A percentile compares a stretch with the other conserved stretches of the same genome.
Evolutionary conservation across 2,888 invertebrate genomes (phyloP).

Genomic region (Malthinus seriepunctatus): DNA sequence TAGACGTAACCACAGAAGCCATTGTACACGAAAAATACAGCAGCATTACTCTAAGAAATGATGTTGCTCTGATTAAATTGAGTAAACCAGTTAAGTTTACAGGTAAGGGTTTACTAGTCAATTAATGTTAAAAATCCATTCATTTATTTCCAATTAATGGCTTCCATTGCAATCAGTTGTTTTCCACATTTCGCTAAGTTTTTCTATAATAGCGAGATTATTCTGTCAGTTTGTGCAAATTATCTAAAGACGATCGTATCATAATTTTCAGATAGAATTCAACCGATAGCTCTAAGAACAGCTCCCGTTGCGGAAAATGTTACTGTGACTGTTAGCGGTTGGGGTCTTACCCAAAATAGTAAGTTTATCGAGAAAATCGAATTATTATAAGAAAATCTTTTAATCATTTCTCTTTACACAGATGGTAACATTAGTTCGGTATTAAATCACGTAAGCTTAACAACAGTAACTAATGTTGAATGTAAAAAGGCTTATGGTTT

Average conservation of each 20-base stretch:
- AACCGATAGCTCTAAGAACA: conserved; percentile 31
- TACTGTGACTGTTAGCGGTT: conserved; percentile 36
- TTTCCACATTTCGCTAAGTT: no score
- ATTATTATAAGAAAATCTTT: not conserved
- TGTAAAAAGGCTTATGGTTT: conserved; percentile 39
- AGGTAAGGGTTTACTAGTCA: conserved; percentile 7
- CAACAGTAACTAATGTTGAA: conserved; percentile 38
- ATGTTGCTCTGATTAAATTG: conserved; percentile 34
- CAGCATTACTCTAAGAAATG: conserved; percentile 28
- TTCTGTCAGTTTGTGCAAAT: not conserved
- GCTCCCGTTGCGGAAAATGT: conserved; percentile 9
- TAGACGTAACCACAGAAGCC: conserved; percentile 9
- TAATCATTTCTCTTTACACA: not conserved
- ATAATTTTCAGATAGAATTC: conserved; percentile 29
- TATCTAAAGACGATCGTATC: no score
- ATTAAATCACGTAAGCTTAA: conserved; percentile 38
- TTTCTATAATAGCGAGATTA: no score
- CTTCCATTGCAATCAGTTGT: no score
- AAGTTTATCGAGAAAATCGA: conserved; percentile 10
- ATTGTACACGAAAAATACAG: conserved; percentile 27
- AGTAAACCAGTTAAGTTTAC: conserved; percentile 22
- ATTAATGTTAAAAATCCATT: no score
- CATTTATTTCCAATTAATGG: no score
- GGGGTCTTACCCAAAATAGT: conserved; percentile 38
- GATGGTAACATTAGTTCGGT: not conserved